Percentiles rank a stretch among this genome's conserved stretches.
phyloP scores from a whole-genome alignment of 1,140 invertebrate species.

The Zaprionus ornatus region DNA sequence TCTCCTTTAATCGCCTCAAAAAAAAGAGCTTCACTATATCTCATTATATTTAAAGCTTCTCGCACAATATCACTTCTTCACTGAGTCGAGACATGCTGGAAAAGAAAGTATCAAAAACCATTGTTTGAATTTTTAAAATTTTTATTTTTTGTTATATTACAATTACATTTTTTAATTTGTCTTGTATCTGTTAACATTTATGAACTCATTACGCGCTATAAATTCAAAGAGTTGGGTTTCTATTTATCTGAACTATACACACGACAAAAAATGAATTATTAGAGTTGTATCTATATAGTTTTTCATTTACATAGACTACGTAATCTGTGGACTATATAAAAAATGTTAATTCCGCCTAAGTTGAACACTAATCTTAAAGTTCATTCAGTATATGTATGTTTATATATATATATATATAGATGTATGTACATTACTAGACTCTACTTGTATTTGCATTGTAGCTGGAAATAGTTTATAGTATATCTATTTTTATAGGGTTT shows the following conservation, averaged over 20 bases:
- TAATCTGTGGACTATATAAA: constrained; percentile 43
- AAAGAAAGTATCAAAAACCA: constrained; percentile 17
- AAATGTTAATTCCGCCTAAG: constrained; percentile 59
- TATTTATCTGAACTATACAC: constrained; percentile 57
- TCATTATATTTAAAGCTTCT: no score
- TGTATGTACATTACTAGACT: constrained; percentile 38
- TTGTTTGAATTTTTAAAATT: constrained; percentile 63
- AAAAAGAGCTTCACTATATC: no score
- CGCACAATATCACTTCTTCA: background rate
- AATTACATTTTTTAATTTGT: constrained; percentile 44
- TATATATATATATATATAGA: background rate
- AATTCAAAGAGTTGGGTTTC: constrained; percentile 70
- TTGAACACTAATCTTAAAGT: constrained; percentile 55
- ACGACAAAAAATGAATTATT: constrained; percentile 45
- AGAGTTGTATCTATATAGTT: constrained; percentile 10
- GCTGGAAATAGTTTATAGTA: constrained; percentile 10
- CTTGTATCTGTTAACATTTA: constrained; percentile 56
- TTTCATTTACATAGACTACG: constrained; percentile 55
- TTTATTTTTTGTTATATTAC: constrained; percentile 45
- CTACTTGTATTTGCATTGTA: constrained; percentile 52
- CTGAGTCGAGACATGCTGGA: background rate
- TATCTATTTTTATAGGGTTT: constrained; percentile 27
- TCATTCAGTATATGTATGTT: constrained; percentile 33
- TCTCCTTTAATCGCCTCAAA: no score
- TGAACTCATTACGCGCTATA: constrained; percentile 74